These are phyloP conservation scores for Phrynosoma blainvillii DNA, from an alignment of 2,113 vertebrate species.

Conservation along the genomic window DNA sequence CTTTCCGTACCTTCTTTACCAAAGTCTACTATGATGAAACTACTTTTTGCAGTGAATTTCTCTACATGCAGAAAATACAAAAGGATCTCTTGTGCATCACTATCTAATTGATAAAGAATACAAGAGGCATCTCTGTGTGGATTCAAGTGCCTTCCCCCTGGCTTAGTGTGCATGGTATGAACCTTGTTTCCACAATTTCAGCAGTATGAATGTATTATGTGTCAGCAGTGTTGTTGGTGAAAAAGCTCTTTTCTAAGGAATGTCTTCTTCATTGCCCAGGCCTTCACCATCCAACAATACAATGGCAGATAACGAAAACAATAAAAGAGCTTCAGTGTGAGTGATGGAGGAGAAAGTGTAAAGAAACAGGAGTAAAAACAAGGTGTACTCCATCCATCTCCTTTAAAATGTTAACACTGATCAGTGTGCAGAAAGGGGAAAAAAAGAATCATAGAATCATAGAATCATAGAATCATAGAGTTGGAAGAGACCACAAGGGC, in stretches of 20 bases:
- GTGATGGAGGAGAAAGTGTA: not conserved
- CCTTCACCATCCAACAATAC: not conserved
- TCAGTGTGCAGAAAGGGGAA: not conserved
- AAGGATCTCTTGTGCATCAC: not conserved
- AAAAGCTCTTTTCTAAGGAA: not conserved
- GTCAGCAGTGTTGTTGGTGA: not conserved
- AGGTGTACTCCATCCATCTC: no score
- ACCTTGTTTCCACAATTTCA: not conserved
- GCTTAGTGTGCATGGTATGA: not conserved
- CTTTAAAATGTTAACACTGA: not conserved
- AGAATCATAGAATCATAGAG: no score
- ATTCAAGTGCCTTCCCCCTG: not conserved
- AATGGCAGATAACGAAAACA: not conserved
- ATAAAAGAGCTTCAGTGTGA: not conserved
- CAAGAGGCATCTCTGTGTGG: not conserved
- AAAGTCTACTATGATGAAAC: not conserved
- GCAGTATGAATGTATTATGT: not conserved
- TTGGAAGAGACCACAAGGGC: no score
- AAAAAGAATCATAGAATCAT: no score
- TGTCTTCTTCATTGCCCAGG: not conserved
- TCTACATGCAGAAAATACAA: not conserved
- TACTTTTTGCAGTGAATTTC: not conserved
- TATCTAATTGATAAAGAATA: not conserved
- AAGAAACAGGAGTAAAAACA: not conserved
- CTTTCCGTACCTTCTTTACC: not conserved